Evolutionary conservation across 2,797 vertebrate genomes (phyloP).

Genomic region (Gambusia yucatana): DNA sequence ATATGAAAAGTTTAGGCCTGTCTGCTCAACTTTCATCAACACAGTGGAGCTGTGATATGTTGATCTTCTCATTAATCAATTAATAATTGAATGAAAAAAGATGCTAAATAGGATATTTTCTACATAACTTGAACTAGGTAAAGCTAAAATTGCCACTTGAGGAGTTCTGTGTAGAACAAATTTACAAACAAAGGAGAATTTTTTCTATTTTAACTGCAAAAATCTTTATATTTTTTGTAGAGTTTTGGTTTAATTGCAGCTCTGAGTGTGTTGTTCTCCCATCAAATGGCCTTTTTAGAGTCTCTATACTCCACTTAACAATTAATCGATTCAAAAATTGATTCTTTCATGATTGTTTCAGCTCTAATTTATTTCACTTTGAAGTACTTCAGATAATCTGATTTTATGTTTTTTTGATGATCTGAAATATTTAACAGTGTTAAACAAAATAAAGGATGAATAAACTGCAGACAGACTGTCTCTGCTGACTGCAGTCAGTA

Average conservation of each 20-base stretch:
- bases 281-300: background rate
- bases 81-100: too few relatives aligned
- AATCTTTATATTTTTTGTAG: background rate
- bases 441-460: background rate
- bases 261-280: background rate
- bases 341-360: background rate
- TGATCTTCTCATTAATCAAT: too few relatives aligned
- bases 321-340: background rate
- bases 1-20: too few relatives aligned
- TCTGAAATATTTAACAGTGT: background rate
- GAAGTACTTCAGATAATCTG: background rate
- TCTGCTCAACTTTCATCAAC: too few relatives aligned
- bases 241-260: background rate
- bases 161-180: background rate
- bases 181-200: background rate
- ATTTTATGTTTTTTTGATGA: background rate
- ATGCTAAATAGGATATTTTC: too few relatives aligned
- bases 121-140: too few relatives aligned
- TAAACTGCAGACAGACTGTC: background rate
- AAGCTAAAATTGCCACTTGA: too few relatives aligned
- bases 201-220: background rate
- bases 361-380: background rate
- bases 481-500: background rate
- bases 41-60: too few relatives aligned
- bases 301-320: background rate